Evolutionary conservation across 2,113 vertebrate species (phyloP), one percentile per base, ranked within the genome.

Genomic region (Xerus inauris): DNA sequence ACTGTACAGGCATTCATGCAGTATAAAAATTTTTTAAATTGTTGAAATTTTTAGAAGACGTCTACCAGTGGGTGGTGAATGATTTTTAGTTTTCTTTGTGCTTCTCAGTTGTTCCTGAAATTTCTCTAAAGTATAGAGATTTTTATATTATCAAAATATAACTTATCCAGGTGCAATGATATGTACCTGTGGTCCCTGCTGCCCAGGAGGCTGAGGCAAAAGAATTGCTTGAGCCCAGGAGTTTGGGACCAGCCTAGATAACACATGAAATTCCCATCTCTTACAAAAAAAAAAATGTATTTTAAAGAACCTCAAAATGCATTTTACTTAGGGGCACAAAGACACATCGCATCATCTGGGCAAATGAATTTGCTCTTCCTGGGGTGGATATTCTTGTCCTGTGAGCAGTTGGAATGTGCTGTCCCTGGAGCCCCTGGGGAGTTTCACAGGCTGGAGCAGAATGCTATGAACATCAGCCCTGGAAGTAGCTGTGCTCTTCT

Each of bases 1-100:
- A 73, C 20, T 59, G 5, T 35, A 30, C 8, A 40, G 1, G 0
- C 2, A 13, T 0, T 2, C 12, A 22, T 51, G 24, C 72, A n/a
- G 24, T 72, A 2, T 59, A 80, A 45, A 85, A 32, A 75, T 13
- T 28, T 30, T 35, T 49, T 64, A 79, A 93, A 42, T 35, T 16
- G 40, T 62, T 45, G 1, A 13, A 10, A 42, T 30, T 14, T 87
- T 79, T 87, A 1, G 8, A 72, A 80, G 1, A 28, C 40, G 32
- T n/a, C 51, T 20, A 30, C 14, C 17, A 24, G 47, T 42, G 38
- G 51, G 32, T 77, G 47, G 40, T 26, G 57, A 89, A 26, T 75
- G n/a, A 17, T 8, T 11, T 89, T 79, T 49, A 38, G 5, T 47
- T 76, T 75, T 40, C 85, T 47, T 13, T 79, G 28, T 79, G 47